Conservation (phyloP, 1,140 invertebrate genomes). For the Brachionus plicatilis region DNA sequence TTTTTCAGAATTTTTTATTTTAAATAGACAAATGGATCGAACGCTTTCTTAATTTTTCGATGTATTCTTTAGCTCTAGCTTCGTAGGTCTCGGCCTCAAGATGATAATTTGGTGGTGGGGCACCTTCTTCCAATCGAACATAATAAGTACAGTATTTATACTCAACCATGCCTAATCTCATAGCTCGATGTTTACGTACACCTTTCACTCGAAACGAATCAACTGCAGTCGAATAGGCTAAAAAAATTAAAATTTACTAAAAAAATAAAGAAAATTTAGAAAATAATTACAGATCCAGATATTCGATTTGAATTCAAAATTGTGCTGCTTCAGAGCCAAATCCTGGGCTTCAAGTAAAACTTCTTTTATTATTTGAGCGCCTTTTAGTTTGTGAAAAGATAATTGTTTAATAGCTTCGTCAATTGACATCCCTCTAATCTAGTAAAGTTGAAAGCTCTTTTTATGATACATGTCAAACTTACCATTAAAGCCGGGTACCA, state of each 20-base stretch:
- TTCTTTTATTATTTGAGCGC: conserved; percentile 71
- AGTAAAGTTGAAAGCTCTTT: conserved; percentile 39
- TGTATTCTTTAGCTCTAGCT: conserved; percentile 28
- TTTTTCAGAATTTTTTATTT: background rate
- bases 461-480: conserved; percentile 36
- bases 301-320: conserved; percentile 90
- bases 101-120: conserved; percentile 64
- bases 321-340: conserved; percentile 76
- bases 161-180: conserved; percentile 65
- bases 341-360: conserved; percentile 74
- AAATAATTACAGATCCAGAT: conserved; percentile 65
- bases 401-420: conserved; percentile 74
- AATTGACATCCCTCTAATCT: conserved; percentile 74
- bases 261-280: conserved; percentile 43
- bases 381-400: conserved; percentile 72
- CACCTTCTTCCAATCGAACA: conserved; percentile 81
- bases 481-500: conserved; percentile 81
- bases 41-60: conserved; percentile 27
- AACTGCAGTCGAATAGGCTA: conserved; percentile 76
- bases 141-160: conserved; percentile 81
- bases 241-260: conserved; percentile 45
- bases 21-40: conserved; percentile 38
- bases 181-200: conserved; percentile 70
- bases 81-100: conserved; percentile 14
- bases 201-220: conserved; percentile 75